Evolutionary conservation across 2,113 vertebrate species (phyloP).

Genomic region (Eonycteris spelaea): DNA sequence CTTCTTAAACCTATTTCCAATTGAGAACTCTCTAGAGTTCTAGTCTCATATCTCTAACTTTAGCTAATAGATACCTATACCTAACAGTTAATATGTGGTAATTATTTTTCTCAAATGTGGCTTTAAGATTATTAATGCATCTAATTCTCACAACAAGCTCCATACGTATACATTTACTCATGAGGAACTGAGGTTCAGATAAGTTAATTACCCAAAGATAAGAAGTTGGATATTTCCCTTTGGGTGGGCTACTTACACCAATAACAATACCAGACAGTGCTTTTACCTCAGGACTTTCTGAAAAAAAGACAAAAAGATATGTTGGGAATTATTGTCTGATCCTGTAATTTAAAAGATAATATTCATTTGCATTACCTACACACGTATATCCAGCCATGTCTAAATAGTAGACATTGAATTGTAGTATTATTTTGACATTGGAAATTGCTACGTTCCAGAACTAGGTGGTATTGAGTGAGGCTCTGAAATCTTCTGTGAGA

Average conservation of each 20-base stretch:
- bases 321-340: neutral
- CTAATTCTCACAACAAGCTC: neutral
- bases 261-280: rapidly evolving
- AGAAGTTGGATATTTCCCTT: neutral
- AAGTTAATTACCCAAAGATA: neutral
- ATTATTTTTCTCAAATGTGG: neutral
- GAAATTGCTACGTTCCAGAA: neutral
- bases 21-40: neutral
- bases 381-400: neutral
- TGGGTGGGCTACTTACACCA: neutral
- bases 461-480: neutral
- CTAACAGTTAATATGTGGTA: neutral
- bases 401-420: neutral
- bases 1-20: neutral
- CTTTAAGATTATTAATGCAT: neutral
- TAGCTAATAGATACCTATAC: neutral
- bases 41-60: neutral
- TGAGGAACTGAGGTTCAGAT: neutral
- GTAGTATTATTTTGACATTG: neutral
- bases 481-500: neutral
- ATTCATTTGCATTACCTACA: neutral
- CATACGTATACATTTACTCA: neutral
- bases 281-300: neutral
- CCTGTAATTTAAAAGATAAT: neutral
- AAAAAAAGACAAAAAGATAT: neutral